These are phyloP conservation scores for Irena cyanogastra DNA, from an alignment of 2,113 vertebrate species.

Conservation along the genomic window DNA sequence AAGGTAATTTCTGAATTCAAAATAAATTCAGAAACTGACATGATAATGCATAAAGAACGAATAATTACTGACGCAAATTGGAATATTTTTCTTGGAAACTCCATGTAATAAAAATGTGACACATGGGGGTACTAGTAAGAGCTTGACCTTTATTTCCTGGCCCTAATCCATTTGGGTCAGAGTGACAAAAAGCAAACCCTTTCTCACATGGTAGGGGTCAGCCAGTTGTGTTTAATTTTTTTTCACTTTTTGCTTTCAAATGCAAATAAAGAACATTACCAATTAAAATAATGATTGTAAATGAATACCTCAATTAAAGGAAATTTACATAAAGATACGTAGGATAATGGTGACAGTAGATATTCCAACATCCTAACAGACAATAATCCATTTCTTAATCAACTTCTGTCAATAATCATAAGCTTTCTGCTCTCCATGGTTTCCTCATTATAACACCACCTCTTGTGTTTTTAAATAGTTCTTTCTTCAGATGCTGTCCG, in stretches of 20 bases:
- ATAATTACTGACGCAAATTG: neutral
- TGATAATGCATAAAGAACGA: neutral
- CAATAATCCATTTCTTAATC: constrained; percentile 60
- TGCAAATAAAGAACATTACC: constrained; percentile 53
- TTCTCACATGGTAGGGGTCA: constrained; percentile 54
- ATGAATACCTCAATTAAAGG: constrained; percentile 53
- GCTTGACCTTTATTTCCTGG: constrained; percentile 64
- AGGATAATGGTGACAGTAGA: neutral
- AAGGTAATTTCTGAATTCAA: constrained; percentile 19
- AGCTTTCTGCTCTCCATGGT: constrained; percentile 59
- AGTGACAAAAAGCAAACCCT: constrained; percentile 17
- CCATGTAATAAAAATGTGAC: constrained; percentile 24
- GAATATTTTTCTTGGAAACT: constrained; percentile 49
- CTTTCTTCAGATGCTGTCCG: constrained; percentile 38
- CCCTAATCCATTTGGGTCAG: constrained; percentile 52
- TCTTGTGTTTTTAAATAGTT: constrained; percentile 66
- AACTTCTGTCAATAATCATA: constrained; percentile 59
- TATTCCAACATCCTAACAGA: constrained; percentile 11
- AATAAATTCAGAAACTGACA: constrained; percentile 1
- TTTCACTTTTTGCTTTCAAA: constrained; percentile 46
- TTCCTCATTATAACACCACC: constrained; percentile 66
- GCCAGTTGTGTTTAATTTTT: constrained; percentile 1
- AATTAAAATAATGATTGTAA: constrained; percentile 57
- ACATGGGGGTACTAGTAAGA: constrained; percentile 25
- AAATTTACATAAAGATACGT: constrained; percentile 34